Conservation (phyloP, 2,797 vertebrate species). For the Sparidentex hasta region DNA sequence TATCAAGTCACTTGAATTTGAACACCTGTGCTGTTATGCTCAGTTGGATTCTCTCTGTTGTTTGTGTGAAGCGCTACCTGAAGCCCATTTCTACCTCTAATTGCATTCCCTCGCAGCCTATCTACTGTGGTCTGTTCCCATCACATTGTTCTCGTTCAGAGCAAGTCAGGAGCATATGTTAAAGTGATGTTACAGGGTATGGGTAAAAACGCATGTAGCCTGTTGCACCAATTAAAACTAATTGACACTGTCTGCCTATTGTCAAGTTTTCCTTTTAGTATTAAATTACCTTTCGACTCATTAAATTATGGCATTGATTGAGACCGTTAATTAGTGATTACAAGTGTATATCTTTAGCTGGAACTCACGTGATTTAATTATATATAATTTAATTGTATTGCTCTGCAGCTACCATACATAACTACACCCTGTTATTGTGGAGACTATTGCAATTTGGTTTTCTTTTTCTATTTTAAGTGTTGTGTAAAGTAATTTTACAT, state of each 20-base stretch:
- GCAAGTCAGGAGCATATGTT: slow-evolving; percentile 35
- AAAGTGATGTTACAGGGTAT: slow-evolving; percentile 36
- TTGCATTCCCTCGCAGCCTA: not conserved
- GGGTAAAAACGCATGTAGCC: slow-evolving; percentile 18
- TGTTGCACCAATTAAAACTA: slow-evolving; percentile 33
- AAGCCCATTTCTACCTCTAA: slow-evolving; percentile 29
- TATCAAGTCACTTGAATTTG: not conserved
- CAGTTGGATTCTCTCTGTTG: not conserved
- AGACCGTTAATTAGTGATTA: not conserved
- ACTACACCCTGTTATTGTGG: not conserved
- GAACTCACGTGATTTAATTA: not conserved
- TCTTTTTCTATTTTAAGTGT: not conserved
- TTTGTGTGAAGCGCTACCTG: slow-evolving; percentile 1
- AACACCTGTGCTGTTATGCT: not conserved
- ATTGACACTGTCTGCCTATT: slow-evolving; percentile 13
- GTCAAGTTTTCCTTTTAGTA: slow-evolving; percentile 21
- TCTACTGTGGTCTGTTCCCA: slow-evolving; percentile 10
- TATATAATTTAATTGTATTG: too few species aligned
- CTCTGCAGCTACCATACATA: not conserved
- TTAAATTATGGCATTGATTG: slow-evolving; percentile 1
- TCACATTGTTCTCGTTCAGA: slow-evolving; percentile 12
- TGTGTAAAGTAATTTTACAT: not conserved
- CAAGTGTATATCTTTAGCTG: not conserved
- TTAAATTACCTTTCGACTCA: slow-evolving; percentile 2
- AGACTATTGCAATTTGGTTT: not conserved